Conservation (phyloP, 2,888 invertebrate genomes). For the Serrognathus titanus region DNA sequence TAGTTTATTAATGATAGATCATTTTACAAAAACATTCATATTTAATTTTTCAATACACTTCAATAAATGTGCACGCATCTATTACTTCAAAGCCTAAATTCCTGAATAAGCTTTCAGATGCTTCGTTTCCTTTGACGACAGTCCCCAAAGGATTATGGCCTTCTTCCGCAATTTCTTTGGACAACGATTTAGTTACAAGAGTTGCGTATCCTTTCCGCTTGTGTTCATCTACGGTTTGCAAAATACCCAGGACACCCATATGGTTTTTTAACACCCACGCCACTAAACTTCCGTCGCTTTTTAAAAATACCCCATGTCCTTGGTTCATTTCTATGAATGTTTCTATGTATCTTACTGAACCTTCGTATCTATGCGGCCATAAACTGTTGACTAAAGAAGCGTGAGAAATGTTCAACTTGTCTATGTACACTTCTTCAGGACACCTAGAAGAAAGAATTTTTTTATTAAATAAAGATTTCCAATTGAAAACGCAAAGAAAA, state of each 20-base stretch:
- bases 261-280: constrained; percentile 14
- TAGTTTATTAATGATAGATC: too few species aligned
- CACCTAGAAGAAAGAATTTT: constrained; percentile 7
- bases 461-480: too few species aligned
- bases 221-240: constrained; percentile 13
- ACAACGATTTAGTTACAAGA: constrained; percentile 10
- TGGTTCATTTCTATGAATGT: constrained; percentile 12
- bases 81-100: constrained; percentile 10
- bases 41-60: background rate
- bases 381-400: constrained; percentile 20
- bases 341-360: constrained; percentile 20
- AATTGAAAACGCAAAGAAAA: too few species aligned
- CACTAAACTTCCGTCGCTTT: constrained; percentile 10
- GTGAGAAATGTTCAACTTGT: constrained; percentile 16
- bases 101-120: constrained; percentile 12
- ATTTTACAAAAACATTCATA: too few species aligned
- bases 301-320: constrained; percentile 13
- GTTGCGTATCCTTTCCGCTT: constrained; percentile 12
- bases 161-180: constrained; percentile 12
- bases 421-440: constrained; percentile 19
- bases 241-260: constrained; percentile 11
- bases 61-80: constrained; percentile 8
- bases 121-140: constrained; percentile 11
- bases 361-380: constrained; percentile 28
- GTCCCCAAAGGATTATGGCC: constrained; percentile 14